Conservation (phyloP, 2,113 vertebrate species). For the Papio anubis region DNA sequence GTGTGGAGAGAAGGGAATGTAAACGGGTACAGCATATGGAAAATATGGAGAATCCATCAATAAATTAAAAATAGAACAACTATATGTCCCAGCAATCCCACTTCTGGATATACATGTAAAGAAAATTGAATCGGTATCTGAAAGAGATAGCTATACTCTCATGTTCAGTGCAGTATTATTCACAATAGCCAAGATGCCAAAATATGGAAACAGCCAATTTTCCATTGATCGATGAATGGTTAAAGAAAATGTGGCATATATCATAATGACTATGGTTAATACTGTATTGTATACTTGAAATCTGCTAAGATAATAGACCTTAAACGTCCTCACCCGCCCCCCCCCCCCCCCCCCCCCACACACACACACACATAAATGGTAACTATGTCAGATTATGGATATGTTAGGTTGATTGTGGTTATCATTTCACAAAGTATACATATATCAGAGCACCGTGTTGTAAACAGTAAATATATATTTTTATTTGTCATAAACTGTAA, state of each 20-base stretch:
- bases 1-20: too few relatives aligned
- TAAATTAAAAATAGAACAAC: too few relatives aligned
- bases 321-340: too few relatives aligned
- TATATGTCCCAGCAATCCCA: too few relatives aligned
- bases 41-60: too few relatives aligned
- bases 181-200: not conserved
- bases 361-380: not conserved
- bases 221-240: not conserved
- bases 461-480: not conserved
- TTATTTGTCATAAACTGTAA: not conserved
- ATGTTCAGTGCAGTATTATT: too few relatives aligned
- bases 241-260: not conserved
- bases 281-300: not conserved
- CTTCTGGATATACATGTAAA: too few relatives aligned
- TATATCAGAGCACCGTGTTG: not conserved
- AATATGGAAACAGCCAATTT: not conserved
- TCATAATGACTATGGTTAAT: not conserved
- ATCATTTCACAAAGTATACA: not conserved
- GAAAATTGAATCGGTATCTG: too few relatives aligned
- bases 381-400: not conserved
- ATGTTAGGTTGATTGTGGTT: not conserved
- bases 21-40: too few relatives aligned
- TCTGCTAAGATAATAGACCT: not conserved
- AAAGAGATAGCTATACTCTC: too few relatives aligned
- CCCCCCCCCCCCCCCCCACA: too few relatives aligned